phyloP scores from a whole-genome alignment of 2,113 vertebrate genomes.

The Bettongia penicillata region DNA sequence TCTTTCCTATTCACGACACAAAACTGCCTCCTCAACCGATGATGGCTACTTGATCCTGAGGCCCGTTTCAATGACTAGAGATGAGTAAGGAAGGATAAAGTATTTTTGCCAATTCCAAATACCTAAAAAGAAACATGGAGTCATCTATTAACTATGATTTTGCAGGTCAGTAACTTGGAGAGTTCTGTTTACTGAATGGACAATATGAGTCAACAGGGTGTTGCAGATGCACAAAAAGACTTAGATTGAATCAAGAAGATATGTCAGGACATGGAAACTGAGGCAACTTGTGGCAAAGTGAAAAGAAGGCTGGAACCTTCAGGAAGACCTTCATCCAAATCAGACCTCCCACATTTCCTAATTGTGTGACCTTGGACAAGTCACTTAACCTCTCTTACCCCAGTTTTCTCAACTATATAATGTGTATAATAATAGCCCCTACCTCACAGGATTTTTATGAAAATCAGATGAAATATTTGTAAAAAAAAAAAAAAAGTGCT shows the following conservation, averaged over 20 bases:
- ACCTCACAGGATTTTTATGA: not conserved
- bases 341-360: not conserved
- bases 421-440: not conserved
- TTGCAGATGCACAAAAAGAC: not conserved
- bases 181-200: not conserved
- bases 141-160: not conserved
- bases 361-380: not conserved
- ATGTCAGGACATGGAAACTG: not conserved
- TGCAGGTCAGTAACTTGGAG: not conserved
- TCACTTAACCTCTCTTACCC: not conserved
- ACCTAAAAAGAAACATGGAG: not conserved
- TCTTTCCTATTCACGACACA: not conserved
- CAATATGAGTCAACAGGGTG: not conserved
- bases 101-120: not conserved
- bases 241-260: not conserved
- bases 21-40: not conserved
- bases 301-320: not conserved
- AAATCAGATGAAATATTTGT: not conserved
- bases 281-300: not conserved
- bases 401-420: not conserved
- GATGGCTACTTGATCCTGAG: not conserved
- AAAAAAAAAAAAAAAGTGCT: not conserved
- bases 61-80: not conserved
- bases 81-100: not conserved
- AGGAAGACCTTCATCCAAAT: not conserved